Conservation (phyloP, 2,797 vertebrate species). For the Lepus townsendii region DNA sequence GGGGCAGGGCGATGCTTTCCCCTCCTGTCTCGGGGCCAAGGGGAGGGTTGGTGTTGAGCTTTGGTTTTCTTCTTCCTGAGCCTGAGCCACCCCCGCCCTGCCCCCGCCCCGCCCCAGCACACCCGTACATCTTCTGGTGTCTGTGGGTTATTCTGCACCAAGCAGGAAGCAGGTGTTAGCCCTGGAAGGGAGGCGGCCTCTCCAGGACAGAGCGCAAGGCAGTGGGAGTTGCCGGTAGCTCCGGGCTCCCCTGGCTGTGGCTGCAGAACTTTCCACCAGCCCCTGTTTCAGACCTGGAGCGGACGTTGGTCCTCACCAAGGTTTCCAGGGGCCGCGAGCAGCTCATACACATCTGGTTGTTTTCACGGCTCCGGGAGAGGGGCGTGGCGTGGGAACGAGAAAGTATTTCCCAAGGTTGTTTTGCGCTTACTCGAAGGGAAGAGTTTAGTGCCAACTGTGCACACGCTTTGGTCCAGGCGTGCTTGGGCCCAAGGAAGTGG, state of each 20-base stretch:
- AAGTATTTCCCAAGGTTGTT: conserved; percentile 66
- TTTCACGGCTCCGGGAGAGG: neutral
- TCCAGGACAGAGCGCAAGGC: conserved; percentile 16
- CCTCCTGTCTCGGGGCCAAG: too few relatives aligned
- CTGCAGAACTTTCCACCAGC: conserved; percentile 65
- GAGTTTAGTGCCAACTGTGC: neutral
- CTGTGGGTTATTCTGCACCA: neutral
- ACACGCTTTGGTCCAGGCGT: neutral
- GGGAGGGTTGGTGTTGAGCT: too few relatives aligned
- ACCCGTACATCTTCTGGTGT: neutral
- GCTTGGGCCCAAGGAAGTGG: neutral
- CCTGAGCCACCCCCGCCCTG: too few relatives aligned
- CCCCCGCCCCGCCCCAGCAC: neutral
- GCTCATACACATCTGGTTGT: conserved; percentile 47
- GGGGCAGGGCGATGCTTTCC: too few relatives aligned
- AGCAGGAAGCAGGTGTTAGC: conserved; percentile 65
- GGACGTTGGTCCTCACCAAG: conserved; percentile 7
- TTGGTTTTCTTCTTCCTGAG: too few relatives aligned
- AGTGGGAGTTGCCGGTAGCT: too few relatives aligned
- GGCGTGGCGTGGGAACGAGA: conserved; percentile 72
- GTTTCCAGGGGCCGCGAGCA: conserved; percentile 49
- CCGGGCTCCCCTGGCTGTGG: too few relatives aligned
- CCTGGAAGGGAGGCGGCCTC: conserved; percentile 48
- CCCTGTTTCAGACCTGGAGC: conserved; percentile 32
- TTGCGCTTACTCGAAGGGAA: conserved; percentile 23